phyloP scores from a whole-genome alignment of 2,113 vertebrate genomes.

The Strix uralensis region DNA sequence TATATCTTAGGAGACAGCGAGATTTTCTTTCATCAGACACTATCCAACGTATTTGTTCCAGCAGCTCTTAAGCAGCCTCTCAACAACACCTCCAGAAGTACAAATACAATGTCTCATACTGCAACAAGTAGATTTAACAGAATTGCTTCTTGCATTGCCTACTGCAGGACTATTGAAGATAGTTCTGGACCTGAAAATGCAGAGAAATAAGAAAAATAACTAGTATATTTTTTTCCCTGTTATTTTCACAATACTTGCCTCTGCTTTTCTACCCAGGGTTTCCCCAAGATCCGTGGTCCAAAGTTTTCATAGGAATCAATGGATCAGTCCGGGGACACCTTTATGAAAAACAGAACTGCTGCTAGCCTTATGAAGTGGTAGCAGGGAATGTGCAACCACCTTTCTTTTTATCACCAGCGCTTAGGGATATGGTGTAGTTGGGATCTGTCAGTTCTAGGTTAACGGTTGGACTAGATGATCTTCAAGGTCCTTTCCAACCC shows the following conservation, averaged over 20 bases:
- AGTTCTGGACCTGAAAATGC: background rate
- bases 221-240: background rate
- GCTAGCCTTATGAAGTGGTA: background rate
- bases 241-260: background rate
- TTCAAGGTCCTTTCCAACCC: no score
- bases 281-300: background rate
- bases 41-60: background rate
- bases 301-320: background rate
- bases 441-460: no score
- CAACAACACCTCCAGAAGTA: background rate
- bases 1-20: background rate
- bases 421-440: no score
- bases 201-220: background rate
- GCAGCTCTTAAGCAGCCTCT: background rate
- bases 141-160: background rate
- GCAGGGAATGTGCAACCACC: background rate
- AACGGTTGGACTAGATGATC: no score
- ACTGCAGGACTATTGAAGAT: background rate
- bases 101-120: background rate
- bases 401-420: background rate
- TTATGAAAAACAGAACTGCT: background rate
- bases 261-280: background rate
- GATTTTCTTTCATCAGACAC: background rate
- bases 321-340: background rate
- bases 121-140: background rate